Base-by-base conservation (phyloP, 2,888 invertebrate species). In the Limnephilus rhombicus region DNA sequence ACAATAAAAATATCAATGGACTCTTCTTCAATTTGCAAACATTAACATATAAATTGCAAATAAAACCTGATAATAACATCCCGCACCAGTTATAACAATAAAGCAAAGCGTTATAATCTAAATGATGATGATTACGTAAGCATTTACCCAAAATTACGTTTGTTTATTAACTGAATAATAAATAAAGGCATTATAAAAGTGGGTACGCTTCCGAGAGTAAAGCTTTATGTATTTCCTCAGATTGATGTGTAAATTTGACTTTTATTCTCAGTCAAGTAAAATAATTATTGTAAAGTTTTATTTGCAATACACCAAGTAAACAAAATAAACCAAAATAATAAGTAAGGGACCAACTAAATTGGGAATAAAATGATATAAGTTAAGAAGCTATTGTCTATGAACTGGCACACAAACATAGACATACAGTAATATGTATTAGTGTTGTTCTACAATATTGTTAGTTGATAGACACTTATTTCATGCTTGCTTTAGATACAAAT, bases 401-500 rank as follows among this genome's bases (percentile, higher is more conserved):
- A 91, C 91, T 89, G 45, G 34, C 85, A 85, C 18, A 86, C 41
- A 86, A n/a, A 86, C 41, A 86, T 29, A 80, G 34, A 88, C 37
- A 80, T n/a, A 88, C 18, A 80, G 34, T 88, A 88, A 37, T 68
- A 31, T 29, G 49, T n/a, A 80, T 68, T 85, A 82, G 82, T 89
- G 80, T 81, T 81, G 31, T 49, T 34, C 53, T 24, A 89, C 81
- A 89, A 45, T 82, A 94, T 93, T 93, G 93, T 94, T 93, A 94
- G 94, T 94, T 93, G 94, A 94, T 94, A 94, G 94, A 94, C 93
- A 94, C 93, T 94, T 94, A 94, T 94, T 94, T 91, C 91, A 92
- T 92, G 93, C 93, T 92, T 53, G 91, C 92, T 45, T 81, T 49
- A 90, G 85, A 92, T 86, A 92, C 41, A 92, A 92, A 90, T 94